These are phyloP conservation scores for Pollicipes pollicipes DNA, from an alignment of 1,140 invertebrate species.

Conservation along the genomic window DNA sequence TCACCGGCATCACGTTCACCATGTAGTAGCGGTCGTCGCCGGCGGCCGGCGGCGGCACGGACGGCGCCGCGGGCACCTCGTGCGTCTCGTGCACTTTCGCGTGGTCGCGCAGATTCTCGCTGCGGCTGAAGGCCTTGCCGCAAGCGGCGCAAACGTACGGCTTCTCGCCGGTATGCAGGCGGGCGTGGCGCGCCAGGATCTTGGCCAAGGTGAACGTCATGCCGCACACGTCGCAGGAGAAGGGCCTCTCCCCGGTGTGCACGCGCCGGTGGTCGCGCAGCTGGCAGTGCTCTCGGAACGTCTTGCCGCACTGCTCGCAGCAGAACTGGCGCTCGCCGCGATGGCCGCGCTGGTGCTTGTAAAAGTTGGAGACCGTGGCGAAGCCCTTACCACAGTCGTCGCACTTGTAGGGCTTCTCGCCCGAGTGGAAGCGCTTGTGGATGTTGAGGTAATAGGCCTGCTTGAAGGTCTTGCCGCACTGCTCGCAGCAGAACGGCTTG, in stretches of 20 bases:
- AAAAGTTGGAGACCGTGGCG: constrained; percentile 23
- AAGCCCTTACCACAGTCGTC: constrained; percentile 24
- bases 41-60: neutral
- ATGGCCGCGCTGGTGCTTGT: constrained; percentile 26
- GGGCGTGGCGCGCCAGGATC: constrained; percentile 18
- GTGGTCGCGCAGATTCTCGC: constrained; percentile 19
- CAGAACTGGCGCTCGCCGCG: constrained; percentile 30
- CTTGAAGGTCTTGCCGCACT: constrained; percentile 36
- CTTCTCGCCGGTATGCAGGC: constrained; percentile 18
- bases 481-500: constrained; percentile 37
- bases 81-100: constrained; percentile 13
- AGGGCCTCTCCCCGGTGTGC: constrained; percentile 60
- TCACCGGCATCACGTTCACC: too few species aligned
- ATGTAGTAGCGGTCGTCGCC: neutral
- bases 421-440: constrained; percentile 36
- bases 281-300: constrained; percentile 35
- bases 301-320: constrained; percentile 39
- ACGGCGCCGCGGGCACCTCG: neutral
- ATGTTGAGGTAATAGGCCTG: too few species aligned
- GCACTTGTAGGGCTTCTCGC: constrained; percentile 24
- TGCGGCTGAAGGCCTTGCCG: constrained; percentile 17
- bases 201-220: constrained; percentile 19
- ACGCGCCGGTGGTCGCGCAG: constrained; percentile 47
- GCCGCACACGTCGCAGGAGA: constrained; percentile 30
- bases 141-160: constrained; percentile 17